A percentile compares a stretch with the other conserved stretches of the same genome.
Evolutionary conservation across 2,888 invertebrate species (phyloP).

Genomic region (Platerodrilus igneus): DNA sequence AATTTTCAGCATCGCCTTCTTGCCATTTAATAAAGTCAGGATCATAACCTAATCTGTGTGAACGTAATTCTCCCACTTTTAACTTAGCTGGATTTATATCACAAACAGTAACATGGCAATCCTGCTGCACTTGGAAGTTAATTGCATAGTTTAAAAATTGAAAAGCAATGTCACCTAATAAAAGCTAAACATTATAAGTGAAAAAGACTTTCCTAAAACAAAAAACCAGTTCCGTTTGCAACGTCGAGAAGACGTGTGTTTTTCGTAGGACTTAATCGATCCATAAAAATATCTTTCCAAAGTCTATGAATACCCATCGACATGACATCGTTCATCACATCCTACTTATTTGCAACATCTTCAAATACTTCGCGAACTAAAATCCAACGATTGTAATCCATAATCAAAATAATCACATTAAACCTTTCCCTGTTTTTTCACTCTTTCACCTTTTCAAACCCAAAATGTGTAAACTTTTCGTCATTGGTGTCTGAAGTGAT

Average conservation of each 20-base stretch:
- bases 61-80: conserved; percentile 78
- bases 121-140: conserved; percentile 31
- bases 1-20: conserved; percentile 81
- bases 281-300: conserved; percentile 95
- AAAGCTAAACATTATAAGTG: background rate
- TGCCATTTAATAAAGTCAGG: conserved; percentile 61
- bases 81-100: conserved; percentile 96
- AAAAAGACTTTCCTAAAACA: conserved; percentile 23
- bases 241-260: conserved; percentile 84
- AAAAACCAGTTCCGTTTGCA: conserved; percentile 98
- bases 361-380: conserved; percentile 91
- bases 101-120: conserved; percentile 70
- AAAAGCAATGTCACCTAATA: conserved; percentile 86
- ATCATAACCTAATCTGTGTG: conserved; percentile 58
- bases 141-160: conserved; percentile 66
- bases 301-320: conserved; percentile 89
- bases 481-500: too few species aligned
- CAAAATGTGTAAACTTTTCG: too few species aligned
- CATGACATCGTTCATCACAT: conserved; percentile 98
- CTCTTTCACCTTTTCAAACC: too few species aligned
- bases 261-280: conserved; percentile 67
- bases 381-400: background rate
- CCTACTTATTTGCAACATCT: conserved; percentile 90
- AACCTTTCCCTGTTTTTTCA: too few species aligned
- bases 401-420: background rate